These are phyloP conservation scores for Abrostola triplasia DNA, from an alignment of 2,888 invertebrate species.

Conservation along the genomic window DNA sequence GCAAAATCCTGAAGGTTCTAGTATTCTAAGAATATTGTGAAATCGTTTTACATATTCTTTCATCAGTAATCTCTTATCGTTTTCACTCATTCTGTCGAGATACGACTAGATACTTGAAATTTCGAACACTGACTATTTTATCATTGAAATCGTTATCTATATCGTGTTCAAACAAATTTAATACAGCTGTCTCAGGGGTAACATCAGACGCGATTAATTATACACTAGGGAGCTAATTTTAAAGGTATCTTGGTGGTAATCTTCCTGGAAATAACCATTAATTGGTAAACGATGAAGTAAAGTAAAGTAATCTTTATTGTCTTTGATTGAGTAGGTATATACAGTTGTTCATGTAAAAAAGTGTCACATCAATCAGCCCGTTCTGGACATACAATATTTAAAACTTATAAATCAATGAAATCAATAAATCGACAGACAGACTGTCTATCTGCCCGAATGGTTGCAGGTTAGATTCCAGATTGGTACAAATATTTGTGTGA, in stretches of 20 bases:
- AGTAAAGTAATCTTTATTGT: no score
- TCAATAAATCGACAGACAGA: no score
- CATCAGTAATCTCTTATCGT: constrained; percentile 52
- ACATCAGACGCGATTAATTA: constrained; percentile 6
- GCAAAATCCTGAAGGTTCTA: constrained; percentile 64
- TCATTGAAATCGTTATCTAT: background rate
- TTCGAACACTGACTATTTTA: constrained; percentile 10
- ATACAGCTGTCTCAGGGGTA: constrained; percentile 10
- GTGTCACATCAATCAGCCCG: no score
- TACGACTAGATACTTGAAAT: constrained; percentile 11
- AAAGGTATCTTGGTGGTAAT: background rate
- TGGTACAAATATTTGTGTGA: no score
- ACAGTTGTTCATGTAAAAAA: no score
- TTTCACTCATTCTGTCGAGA: constrained; percentile 41
- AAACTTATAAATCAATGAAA: no score
- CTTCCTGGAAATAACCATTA: background rate
- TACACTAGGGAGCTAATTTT: constrained; percentile 3
- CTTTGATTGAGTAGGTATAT: no score
- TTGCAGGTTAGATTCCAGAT: no score
- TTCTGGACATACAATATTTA: no score
- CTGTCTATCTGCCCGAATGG: no score
- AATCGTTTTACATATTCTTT: constrained; percentile 61
- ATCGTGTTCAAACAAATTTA: background rate
- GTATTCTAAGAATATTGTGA: constrained; percentile 49
- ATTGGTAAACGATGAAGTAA: no score